Evolutionary conservation across 2,888 invertebrate species (phyloP).

Genomic region (Cryptosula pallasiana): DNA sequence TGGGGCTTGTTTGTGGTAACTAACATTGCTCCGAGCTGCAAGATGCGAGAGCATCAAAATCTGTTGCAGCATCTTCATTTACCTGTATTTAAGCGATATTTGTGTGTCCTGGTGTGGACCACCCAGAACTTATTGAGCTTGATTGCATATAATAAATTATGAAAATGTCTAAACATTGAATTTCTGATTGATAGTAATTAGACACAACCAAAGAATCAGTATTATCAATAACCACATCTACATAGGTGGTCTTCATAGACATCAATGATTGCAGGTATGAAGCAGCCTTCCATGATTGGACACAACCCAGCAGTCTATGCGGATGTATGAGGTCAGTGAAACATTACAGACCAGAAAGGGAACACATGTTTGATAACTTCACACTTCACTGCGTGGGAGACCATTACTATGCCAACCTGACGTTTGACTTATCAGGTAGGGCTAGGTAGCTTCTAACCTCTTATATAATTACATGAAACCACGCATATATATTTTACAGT

Average conservation of each 20-base stretch:
- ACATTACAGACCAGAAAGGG: not conserved
- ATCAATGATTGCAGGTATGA: constrained; percentile 10
- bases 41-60: too few species aligned
- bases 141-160: too few species aligned
- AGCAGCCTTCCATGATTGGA: not conserved
- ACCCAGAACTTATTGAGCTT: too few species aligned
- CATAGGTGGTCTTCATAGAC: not conserved
- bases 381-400: not conserved
- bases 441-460: too few species aligned
- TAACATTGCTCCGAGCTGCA: not conserved
- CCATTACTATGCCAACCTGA: not conserved
- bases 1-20: not conserved
- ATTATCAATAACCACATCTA: not conserved
- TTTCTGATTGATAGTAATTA: too few species aligned
- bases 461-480: too few species aligned
- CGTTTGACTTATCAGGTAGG: constrained; percentile 1
- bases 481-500: too few species aligned
- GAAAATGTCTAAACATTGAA: too few species aligned
- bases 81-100: too few species aligned
- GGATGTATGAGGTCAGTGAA: constrained; percentile 19
- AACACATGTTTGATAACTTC: constrained; percentile 23
- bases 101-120: too few species aligned
- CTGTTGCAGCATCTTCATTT: too few species aligned
- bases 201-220: too few species aligned
- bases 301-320: constrained; percentile 1